phyloP scores from a whole-genome alignment of 2,888 invertebrate genomes.

The Orchestes rusci region DNA sequence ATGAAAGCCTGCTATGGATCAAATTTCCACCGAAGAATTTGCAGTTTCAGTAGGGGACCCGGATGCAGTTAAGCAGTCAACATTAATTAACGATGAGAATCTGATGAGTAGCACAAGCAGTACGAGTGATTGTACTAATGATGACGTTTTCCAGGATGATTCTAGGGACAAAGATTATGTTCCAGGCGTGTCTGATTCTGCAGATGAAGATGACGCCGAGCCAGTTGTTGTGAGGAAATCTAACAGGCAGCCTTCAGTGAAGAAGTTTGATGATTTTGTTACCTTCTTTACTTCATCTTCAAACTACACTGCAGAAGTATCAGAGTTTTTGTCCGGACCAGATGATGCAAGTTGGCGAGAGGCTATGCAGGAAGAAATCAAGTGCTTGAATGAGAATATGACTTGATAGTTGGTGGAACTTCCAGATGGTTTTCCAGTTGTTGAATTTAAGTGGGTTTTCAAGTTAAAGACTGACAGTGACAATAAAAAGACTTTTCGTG shows the following conservation, averaged over 20 bases:
- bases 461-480: constrained; percentile 23
- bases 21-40: constrained; percentile 7
- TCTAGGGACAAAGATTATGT: no score
- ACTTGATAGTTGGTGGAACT: constrained; percentile 30
- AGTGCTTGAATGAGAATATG: constrained; percentile 30
- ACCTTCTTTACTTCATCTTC: constrained; percentile 5
- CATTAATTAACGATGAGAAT: no score
- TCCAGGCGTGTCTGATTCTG: no score
- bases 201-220: neutral
- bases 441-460: constrained; percentile 31
- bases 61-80: no score
- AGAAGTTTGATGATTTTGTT: constrained; percentile 19
- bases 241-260: constrained; percentile 13
- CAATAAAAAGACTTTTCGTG: constrained; percentile 26
- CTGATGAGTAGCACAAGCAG: no score
- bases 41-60: constrained; percentile 17
- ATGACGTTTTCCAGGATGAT: no score
- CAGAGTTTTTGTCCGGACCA: constrained; percentile 28
- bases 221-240: constrained; percentile 19
- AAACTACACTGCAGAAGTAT: no score
- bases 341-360: constrained; percentile 25
- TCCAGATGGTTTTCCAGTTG: constrained; percentile 23
- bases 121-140: no score
- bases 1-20: no score
- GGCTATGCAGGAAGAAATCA: constrained; percentile 32